Evolutionary conservation across 2,888 invertebrate genomes (phyloP), one percentile per base, ranked within the genome.

Genomic region (Colostygia pectinataria): DNA sequence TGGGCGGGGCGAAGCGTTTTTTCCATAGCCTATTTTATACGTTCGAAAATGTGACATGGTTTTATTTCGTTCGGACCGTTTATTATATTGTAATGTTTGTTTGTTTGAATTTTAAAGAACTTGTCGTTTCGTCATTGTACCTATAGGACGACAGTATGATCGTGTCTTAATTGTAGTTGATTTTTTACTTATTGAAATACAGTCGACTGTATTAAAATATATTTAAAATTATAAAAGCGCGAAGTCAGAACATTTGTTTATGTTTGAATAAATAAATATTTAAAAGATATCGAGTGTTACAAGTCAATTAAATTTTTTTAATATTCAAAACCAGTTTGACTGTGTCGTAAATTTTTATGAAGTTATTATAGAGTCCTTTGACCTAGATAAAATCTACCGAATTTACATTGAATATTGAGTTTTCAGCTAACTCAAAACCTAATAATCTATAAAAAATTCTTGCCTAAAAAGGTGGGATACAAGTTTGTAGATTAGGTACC

Each of bases 81-180:
- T 86, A 85, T 85, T 84, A 84, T 83, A 86, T 78, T 85, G 84
- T 85, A 80, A 77, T 78, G 78, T 77, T 61, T 74, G 75, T 73
- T 76, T 78, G 82, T 80, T 76, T 75, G 78, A 76, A 65, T 80
- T 81, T 80, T 80, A 77, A 80, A 80, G 80, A 77, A 74, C 65
- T 68, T 46, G 57, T 52, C 48, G 71, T 71, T 71, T 74, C 75
- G 68, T 77, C 72, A 75, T 75, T 74, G 77, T 74, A n/a, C n/a
- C n/a, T n/a, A 64, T 66, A 63, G 57, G 57, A 61, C 61, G 68
- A 63, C 66, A 67, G 69, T 68, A 62, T 68, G 66, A 29, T 31
- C 20, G 32, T 6, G 71, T 73, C 78, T 81, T 79, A 75, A 84
- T 83, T 77, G 55, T 44, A 27, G 38, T 38, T n/a, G n/a, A 10